phyloP scores from a whole-genome alignment of 2,113 vertebrate genomes.

The Ramphastos sulfuratus region DNA sequence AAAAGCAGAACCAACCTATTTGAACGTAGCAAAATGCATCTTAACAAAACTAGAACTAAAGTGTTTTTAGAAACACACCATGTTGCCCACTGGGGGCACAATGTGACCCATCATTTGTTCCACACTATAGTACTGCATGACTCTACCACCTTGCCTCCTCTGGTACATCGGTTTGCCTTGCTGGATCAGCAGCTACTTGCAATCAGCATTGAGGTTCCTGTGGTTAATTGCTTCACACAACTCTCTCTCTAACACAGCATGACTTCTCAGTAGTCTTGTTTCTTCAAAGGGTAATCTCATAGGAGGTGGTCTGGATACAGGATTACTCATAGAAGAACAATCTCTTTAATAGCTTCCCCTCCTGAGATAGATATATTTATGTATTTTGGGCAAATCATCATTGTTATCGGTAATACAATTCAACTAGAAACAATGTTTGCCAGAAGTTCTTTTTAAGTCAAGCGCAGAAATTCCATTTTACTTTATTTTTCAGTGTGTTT shows the following conservation, averaged over 20 bases:
- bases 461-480: not conserved
- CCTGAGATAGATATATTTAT: constrained; percentile 1
- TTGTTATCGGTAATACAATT: not conserved
- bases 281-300: constrained; percentile 49
- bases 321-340: constrained; percentile 46
- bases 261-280: constrained; percentile 40
- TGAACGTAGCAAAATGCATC: not conserved
- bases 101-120: not conserved
- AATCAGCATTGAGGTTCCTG: constrained; percentile 7
- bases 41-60: not conserved
- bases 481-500: not conserved
- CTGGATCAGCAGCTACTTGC: not conserved
- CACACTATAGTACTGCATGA: too few relatives aligned
- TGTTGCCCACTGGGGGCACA: not conserved
- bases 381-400: constrained; percentile 36
- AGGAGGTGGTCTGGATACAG: constrained; percentile 44
- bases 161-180: not conserved
- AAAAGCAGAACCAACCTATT: not conserved
- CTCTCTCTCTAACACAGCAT: not conserved
- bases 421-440: not conserved
- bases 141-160: not conserved
- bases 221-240: constrained; percentile 12
- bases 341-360: constrained; percentile 58
- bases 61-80: not conserved
- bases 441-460: not conserved